Percentiles rank a stretch among this genome's conserved stretches.
phyloP scores from a whole-genome alignment of 2,888 invertebrate species.

The Muschampia plurimacula region DNA sequence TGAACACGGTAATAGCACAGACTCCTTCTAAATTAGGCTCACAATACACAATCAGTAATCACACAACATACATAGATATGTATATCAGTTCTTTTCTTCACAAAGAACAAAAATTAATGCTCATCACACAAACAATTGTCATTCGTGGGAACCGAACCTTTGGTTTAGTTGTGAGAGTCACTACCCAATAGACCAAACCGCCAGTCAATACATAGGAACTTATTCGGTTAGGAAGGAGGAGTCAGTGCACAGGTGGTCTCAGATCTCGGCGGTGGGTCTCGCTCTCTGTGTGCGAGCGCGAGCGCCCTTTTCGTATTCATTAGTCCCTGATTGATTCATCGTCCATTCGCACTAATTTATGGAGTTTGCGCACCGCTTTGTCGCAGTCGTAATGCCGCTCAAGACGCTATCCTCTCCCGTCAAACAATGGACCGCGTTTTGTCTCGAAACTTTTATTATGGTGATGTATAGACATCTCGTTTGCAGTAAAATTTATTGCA shows the following conservation, averaged over 20 bases:
- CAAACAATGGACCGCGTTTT: conserved; percentile 68
- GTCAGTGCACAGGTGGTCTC: conserved; percentile 50
- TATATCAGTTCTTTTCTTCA: too few species aligned
- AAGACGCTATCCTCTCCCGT: conserved; percentile 35
- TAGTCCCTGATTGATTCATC: conserved; percentile 81
- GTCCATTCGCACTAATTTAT: conserved; percentile 75
- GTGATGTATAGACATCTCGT: conserved; percentile 28
- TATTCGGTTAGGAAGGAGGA: too few species aligned
- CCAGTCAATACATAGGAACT: background rate
- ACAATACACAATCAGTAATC: too few species aligned
- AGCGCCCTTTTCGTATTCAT: conserved; percentile 63
- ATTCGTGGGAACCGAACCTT: too few species aligned
- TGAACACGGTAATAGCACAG: too few species aligned
- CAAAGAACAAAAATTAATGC: too few species aligned
- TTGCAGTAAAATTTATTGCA: conserved; percentile 27
- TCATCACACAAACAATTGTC: too few species aligned
- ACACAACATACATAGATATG: too few species aligned
- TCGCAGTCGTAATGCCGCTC: conserved; percentile 60
- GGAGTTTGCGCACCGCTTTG: conserved; percentile 71
- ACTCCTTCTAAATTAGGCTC: too few species aligned
- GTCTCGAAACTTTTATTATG: conserved; percentile 56
- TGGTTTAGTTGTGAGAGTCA: too few species aligned
- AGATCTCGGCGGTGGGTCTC: conserved; percentile 54
- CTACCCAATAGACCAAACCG: too few species aligned
- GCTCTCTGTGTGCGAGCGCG: conserved; percentile 73